phyloP scores from a whole-genome alignment of 2,797 vertebrate genomes.

The Thripadectes ignobilis region DNA sequence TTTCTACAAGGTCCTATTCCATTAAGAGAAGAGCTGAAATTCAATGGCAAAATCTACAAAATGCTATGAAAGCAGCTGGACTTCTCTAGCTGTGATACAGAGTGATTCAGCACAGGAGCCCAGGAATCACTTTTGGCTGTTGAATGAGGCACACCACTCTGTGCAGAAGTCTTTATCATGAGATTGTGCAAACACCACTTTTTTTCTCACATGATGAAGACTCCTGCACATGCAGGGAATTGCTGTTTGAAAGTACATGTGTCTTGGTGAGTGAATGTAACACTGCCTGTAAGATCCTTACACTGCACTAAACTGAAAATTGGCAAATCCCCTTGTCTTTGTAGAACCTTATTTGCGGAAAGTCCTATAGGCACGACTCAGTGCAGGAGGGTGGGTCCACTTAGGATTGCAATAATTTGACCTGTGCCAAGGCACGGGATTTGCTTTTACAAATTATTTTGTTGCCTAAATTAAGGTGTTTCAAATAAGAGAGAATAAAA shows the following conservation, averaged over 20 bases:
- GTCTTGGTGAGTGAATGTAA: background rate
- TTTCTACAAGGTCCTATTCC: background rate
- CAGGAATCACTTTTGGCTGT: background rate
- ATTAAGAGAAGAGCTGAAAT: background rate
- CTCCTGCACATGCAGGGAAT: background rate
- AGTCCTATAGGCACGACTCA: background rate
- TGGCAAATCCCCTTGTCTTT: background rate
- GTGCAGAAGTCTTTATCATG: background rate
- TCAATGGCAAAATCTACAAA: background rate
- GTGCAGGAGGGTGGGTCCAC: background rate
- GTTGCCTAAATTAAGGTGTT: background rate
- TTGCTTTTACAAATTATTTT: background rate
- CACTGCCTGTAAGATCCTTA: background rate
- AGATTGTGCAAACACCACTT: background rate
- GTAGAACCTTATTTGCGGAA: background rate
- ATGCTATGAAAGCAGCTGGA: background rate
- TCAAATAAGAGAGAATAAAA: background rate
- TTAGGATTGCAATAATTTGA: background rate
- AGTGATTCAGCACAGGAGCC: background rate
- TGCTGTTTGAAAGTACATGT: background rate
- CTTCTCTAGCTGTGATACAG: background rate
- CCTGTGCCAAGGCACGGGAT: background rate
- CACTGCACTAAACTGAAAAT: background rate
- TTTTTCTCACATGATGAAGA: background rate
- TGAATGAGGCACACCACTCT: background rate